Evolutionary conservation across 2,888 invertebrate genomes (phyloP).

Genomic region (Prosopocoilus inquinatus): DNA sequence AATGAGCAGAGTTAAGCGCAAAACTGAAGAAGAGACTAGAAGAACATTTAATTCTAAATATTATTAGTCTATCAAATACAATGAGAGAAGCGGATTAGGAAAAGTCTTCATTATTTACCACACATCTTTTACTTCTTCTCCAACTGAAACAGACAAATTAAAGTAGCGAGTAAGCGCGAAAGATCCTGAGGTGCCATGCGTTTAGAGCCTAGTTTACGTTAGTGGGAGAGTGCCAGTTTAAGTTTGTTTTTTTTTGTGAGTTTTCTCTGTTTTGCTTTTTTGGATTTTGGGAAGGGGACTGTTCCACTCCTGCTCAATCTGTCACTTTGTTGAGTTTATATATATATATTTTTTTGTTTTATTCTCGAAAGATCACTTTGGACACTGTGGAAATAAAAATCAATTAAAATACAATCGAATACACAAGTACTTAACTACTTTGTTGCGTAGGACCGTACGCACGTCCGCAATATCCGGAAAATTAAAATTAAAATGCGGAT

Average conservation of each 20-base stretch:
- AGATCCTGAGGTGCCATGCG: not conserved
- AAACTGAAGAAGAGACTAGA: constrained; percentile 7
- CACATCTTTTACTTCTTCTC: constrained; percentile 69
- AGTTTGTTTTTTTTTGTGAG: constrained; percentile 4
- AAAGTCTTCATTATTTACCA: constrained; percentile 54
- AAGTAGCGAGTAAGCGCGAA: constrained; percentile 2
- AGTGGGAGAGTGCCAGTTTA: not conserved
- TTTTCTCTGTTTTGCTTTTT: constrained; percentile 1
- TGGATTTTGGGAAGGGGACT: not conserved
- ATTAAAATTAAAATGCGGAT: too few species aligned
- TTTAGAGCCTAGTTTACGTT: not conserved
- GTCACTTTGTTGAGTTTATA: constrained; percentile 30
- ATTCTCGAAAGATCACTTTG: constrained; percentile 35
- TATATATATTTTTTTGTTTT: too few species aligned
- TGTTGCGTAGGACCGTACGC: too few species aligned
- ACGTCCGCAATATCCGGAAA: too few species aligned
- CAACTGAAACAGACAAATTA: constrained; percentile 59
- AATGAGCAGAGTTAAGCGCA: constrained; percentile 4
- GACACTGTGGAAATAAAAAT: constrained; percentile 37
- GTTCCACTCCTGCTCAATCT: constrained; percentile 25
- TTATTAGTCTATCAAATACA: not conserved
- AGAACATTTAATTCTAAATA: not conserved
- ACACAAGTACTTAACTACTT: not conserved
- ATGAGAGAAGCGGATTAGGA: constrained; percentile 28
- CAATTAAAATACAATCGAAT: constrained; percentile 7